Evolutionary conservation across 2,113 vertebrate species (phyloP).

Genomic region (Talpa occidentalis): DNA sequence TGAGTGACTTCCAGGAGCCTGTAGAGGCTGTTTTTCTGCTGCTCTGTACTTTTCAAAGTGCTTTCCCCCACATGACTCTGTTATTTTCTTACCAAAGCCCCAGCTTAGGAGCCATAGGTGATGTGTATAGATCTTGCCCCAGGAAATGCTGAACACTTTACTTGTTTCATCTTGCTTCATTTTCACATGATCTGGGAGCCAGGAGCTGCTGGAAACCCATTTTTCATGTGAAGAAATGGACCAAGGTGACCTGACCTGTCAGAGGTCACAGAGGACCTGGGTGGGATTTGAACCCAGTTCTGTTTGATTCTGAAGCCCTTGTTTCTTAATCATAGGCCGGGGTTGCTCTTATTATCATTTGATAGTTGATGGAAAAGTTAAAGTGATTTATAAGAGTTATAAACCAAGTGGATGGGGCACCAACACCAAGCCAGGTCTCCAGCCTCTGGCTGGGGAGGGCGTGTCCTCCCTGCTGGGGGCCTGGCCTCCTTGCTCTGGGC

Average conservation of each 20-base stretch:
- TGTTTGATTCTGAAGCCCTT: not conserved
- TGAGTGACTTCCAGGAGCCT: not conserved
- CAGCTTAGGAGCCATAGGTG: not conserved
- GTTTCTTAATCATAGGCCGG: not conserved
- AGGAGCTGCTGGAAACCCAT: not conserved
- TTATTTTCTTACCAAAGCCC: not conserved
- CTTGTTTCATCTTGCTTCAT: not conserved
- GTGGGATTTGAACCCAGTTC: not conserved
- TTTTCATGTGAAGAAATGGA: slow-evolving; percentile 9
- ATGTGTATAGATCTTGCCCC: not conserved
- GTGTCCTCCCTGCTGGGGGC: not conserved
- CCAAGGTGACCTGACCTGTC: not conserved
- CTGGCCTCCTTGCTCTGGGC: too few species aligned
- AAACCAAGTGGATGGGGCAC: not conserved
- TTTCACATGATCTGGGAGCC: not conserved
- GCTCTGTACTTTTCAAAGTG: not conserved
- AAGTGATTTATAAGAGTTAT: not conserved
- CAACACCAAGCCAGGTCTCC: not conserved
- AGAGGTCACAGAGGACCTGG: not conserved
- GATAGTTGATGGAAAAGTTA: not conserved
- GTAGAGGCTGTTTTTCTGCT: not conserved
- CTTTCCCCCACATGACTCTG: not conserved
- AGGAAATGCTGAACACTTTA: not conserved
- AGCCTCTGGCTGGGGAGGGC: not conserved
- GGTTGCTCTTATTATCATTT: not conserved